A percentile compares a stretch with the other conserved stretches of the same genome.
These are phyloP conservation scores for Andricus curvator DNA, from an alignment of 2,888 invertebrate species.

Conservation along the genomic window DNA sequence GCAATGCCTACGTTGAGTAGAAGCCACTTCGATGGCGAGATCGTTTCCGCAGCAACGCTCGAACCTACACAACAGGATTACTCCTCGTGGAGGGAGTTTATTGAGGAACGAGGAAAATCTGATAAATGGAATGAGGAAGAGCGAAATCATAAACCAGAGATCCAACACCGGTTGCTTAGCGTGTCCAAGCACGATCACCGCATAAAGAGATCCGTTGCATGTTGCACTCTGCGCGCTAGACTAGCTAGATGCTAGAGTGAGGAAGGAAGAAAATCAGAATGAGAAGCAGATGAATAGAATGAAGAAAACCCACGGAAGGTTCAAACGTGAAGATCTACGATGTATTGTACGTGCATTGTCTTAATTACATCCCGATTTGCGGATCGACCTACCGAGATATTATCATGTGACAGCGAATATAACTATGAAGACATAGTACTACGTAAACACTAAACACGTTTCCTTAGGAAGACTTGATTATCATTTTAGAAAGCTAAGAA, in stretches of 20 bases:
- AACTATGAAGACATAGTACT: not conserved
- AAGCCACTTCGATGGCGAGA: conserved; percentile 25
- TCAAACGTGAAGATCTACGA: not conserved
- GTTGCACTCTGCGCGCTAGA: conserved; percentile 43
- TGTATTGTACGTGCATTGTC: not conserved
- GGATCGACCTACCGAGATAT: not conserved
- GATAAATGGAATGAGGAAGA: conserved; percentile 33
- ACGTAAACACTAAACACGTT: not conserved
- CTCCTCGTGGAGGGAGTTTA: conserved; percentile 24
- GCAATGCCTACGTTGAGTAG: conserved; percentile 25
- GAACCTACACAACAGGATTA: conserved; percentile 18
- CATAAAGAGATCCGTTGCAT: conserved; percentile 53
- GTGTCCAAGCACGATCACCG: conserved; percentile 43
- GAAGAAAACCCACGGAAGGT: conserved; percentile 22
- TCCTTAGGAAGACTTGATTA: not conserved
- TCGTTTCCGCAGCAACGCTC: conserved; percentile 18
- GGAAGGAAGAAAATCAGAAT: conserved; percentile 38
- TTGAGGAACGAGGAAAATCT: conserved; percentile 26
- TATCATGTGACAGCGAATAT: not conserved
- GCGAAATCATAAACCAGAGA: conserved; percentile 31
- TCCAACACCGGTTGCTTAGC: conserved; percentile 10
- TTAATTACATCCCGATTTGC: not conserved
- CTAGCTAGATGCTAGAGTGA: conserved; percentile 14
- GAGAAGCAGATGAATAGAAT: conserved; percentile 26
- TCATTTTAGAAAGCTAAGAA: not conserved